Conservation (phyloP, 2,797 vertebrate genomes). For the Etheostoma perlongum region DNA sequence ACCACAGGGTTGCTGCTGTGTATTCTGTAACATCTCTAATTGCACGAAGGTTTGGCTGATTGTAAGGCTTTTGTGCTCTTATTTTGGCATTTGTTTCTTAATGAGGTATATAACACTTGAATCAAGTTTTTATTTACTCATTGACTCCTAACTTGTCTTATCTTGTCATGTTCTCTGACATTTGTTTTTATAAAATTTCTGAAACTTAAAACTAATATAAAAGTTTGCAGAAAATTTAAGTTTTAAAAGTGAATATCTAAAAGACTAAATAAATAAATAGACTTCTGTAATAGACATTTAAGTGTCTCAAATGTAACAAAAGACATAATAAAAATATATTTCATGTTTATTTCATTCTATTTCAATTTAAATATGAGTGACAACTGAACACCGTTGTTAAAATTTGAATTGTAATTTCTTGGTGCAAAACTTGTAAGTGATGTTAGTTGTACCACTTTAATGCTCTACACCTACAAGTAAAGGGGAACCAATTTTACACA, state of each 20-base stretch:
- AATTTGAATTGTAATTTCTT: neutral
- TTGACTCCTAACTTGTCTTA: neutral
- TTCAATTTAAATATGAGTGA: neutral
- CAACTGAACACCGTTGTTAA: neutral
- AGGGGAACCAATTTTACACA: neutral
- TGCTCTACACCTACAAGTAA: neutral
- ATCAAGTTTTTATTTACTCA: neutral
- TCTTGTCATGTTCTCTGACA: neutral
- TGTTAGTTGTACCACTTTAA: neutral
- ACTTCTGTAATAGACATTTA: neutral
- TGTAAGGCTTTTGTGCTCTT: neutral
- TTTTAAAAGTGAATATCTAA: neutral
- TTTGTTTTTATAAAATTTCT: neutral
- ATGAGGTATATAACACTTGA: neutral
- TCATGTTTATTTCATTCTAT: neutral
- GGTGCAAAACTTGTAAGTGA: neutral
- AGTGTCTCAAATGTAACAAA: neutral
- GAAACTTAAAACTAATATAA: neutral
- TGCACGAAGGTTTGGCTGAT: neutral
- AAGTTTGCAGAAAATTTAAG: neutral
- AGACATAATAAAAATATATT: neutral
- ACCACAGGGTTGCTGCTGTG: neutral
- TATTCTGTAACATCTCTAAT: conserved; percentile 14
- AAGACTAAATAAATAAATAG: neutral
- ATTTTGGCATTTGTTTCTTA: neutral